Evolutionary conservation across 2,888 invertebrate species (phyloP).

Genomic region (Psylliodes chrysocephalus): DNA sequence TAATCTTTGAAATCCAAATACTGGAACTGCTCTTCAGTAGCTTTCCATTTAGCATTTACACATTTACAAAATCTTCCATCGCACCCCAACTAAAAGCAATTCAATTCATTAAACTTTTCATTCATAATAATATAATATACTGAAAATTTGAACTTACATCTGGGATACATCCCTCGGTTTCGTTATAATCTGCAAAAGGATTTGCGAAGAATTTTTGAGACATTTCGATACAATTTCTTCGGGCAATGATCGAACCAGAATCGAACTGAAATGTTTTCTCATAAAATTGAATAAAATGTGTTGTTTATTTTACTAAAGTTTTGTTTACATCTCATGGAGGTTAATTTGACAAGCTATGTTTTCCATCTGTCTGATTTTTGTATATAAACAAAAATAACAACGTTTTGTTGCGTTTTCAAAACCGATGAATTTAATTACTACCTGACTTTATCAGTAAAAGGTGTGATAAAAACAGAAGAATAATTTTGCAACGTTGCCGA

Average conservation of each 20-base stretch:
- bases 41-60: constrained; percentile 63
- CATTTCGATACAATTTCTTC: constrained; percentile 24
- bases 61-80: constrained; percentile 61
- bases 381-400: constrained; percentile 5
- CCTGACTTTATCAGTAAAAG: no score
- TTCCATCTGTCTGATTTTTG: constrained; percentile 10
- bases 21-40: constrained; percentile 63
- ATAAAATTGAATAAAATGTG: constrained; percentile 24
- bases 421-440: no score
- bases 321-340: constrained; percentile 28
- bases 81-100: constrained; percentile 65
- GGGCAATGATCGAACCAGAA: neutral
- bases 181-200: constrained; percentile 61
- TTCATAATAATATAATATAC: neutral
- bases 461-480: no score
- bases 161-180: constrained; percentile 16
- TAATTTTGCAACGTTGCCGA: no score
- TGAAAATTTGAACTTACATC: constrained; percentile 17
- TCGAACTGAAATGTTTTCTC: constrained; percentile 11
- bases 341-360: constrained; percentile 30
- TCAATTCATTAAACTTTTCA: neutral
- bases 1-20: constrained; percentile 68
- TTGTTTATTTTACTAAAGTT: constrained; percentile 19
- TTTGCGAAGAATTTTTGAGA: constrained; percentile 63
- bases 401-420: neutral